phyloP scores from a whole-genome alignment of 1,140 invertebrate genomes.

The Geopemphigus sp. region DNA sequence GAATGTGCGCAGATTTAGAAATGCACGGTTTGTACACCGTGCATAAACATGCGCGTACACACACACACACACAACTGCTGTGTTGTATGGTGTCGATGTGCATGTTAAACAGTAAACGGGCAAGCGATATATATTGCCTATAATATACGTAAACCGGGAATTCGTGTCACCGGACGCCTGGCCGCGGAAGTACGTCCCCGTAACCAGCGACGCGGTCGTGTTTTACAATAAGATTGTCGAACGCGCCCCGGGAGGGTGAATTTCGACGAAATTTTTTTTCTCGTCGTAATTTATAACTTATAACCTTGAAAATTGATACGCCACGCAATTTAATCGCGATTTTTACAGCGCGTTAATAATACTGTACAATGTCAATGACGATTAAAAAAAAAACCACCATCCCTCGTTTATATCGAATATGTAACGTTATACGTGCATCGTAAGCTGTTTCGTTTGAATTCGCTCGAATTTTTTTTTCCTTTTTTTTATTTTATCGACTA shows the following conservation, averaged over 20 bases:
- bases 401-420: not conserved
- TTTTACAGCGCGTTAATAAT: not conserved
- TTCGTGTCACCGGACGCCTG: slow-evolving; percentile 4
- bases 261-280: not conserved
- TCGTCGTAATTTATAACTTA: not conserved
- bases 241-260: not conserved
- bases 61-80: no score
- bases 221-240: no score
- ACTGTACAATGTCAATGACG: slow-evolving; percentile 7
- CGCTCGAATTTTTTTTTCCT: no score
- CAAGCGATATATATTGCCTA: not conserved
- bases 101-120: slow-evolving; percentile 18
- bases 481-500: no score
- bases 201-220: not conserved
- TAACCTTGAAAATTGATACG: slow-evolving; percentile 3
- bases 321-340: not conserved
- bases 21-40: not conserved
- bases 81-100: not conserved
- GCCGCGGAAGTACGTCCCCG: not conserved
- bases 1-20: slow-evolving; percentile 37
- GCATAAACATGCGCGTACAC: no score
- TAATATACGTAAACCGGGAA: not conserved
- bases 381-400: not conserved
- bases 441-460: not conserved
- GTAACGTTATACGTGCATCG: not conserved